phyloP scores from a whole-genome alignment of 2,888 invertebrate genomes.

The Pachydiplax longipennis region DNA sequence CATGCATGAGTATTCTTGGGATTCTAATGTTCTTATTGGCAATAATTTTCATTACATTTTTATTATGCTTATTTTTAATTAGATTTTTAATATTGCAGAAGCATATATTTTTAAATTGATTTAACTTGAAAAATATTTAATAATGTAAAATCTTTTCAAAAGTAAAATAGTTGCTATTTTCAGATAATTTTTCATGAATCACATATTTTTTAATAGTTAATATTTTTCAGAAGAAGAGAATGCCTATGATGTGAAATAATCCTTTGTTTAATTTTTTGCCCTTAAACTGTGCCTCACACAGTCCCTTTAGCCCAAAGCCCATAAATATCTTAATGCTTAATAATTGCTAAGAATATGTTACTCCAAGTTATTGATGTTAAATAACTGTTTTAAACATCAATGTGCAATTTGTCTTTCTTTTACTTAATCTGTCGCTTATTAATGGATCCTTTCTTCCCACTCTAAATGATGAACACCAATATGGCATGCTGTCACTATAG shows the following conservation, averaged over 20 bases:
- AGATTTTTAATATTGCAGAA: not conserved
- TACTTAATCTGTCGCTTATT: constrained; percentile 40
- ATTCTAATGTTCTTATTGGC: not conserved
- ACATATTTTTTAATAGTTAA: not conserved
- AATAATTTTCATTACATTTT: not conserved
- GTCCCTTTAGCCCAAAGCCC: constrained; percentile 2
- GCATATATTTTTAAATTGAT: not conserved
- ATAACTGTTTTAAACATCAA: constrained; percentile 33
- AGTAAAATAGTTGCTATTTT: not conserved
- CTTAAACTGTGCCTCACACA: constrained; percentile 36
- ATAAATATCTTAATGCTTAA: constrained; percentile 34
- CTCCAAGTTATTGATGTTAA: constrained; percentile 8
- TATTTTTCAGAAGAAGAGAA: not conserved
- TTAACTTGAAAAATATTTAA: not conserved
- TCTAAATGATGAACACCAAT: constrained; percentile 34
- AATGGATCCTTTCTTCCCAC: constrained; percentile 40
- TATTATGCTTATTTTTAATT: not conserved
- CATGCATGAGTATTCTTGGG: constrained; percentile 34
- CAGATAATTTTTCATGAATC: not conserved
- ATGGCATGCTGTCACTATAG: constrained; percentile 29
- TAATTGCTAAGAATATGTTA: constrained; percentile 9
- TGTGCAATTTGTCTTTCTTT: constrained; percentile 40
- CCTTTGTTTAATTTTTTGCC: not conserved
- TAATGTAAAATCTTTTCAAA: not conserved
- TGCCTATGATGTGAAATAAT: constrained; percentile 13